Evolutionary conservation across 2,113 vertebrate genomes (phyloP).

Genomic region (Carettochelys insculpta): DNA sequence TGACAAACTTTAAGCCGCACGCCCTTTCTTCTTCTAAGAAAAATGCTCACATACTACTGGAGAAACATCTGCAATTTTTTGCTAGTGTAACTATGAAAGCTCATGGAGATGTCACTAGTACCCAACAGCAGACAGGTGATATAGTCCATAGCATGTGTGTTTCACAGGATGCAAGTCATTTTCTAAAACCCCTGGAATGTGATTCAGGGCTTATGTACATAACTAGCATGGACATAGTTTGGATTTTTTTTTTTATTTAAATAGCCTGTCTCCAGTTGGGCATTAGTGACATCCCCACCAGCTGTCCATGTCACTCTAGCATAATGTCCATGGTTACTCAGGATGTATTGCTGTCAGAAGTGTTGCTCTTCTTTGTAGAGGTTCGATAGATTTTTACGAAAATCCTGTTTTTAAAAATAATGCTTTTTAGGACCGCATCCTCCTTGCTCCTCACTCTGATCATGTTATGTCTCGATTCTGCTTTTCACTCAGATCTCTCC

Average conservation of each 20-base stretch:
- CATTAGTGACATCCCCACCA: not conserved
- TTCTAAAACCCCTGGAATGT: not conserved
- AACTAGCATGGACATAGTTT: not conserved
- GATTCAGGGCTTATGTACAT: not conserved
- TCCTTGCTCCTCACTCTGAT: not conserved
- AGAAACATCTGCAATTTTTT: too few relatives aligned
- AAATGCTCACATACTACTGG: too few relatives aligned
- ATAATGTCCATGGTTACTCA: not conserved
- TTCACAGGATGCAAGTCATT: not conserved
- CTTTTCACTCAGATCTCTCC: not conserved
- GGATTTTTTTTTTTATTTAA: not conserved
- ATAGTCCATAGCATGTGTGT: too few relatives aligned
- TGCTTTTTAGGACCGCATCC: not conserved
- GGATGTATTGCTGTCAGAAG: not conserved
- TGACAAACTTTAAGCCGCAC: not conserved
- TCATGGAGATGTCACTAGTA: too few relatives aligned
- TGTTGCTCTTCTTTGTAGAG: not conserved
- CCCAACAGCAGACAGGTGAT: too few relatives aligned
- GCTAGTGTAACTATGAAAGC: too few relatives aligned
- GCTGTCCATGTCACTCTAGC: not conserved
- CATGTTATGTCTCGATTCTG: too few relatives aligned
- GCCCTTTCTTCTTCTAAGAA: not conserved
- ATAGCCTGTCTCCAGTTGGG: not conserved
- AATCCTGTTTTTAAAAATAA: not conserved
- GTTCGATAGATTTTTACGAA: not conserved